Evolutionary conservation across 2,797 vertebrate species (phyloP).

Genomic region (Aplochiton taeniatus): DNA sequence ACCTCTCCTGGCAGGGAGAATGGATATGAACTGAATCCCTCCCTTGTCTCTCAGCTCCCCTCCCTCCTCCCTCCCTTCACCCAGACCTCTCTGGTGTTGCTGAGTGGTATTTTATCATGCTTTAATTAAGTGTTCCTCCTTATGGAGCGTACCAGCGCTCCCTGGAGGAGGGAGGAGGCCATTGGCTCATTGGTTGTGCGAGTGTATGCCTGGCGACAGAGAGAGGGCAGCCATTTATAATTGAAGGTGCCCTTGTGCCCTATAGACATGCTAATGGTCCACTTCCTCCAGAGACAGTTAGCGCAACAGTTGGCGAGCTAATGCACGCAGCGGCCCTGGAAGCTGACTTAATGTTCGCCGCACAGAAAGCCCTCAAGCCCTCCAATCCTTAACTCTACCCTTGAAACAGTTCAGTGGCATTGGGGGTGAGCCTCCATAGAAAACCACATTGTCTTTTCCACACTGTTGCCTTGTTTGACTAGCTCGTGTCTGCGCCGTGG

Average conservation of each 20-base stretch:
- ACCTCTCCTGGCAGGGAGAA: conserved; percentile 26
- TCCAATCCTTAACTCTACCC: conserved; percentile 4
- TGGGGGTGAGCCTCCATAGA: too few species aligned
- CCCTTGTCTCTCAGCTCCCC: conserved; percentile 19
- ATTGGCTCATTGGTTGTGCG: conserved; percentile 63
- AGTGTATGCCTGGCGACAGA: conserved; percentile 58
- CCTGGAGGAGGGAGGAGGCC: conserved; percentile 46
- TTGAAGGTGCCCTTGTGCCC: conserved; percentile 58
- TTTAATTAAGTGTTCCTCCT: conserved; percentile 75
- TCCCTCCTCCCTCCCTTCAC: conserved; percentile 19
- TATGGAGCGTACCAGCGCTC: conserved; percentile 70
- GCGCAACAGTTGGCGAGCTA: conserved; percentile 29
- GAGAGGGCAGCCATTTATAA: conserved; percentile 71
- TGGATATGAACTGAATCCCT: conserved; percentile 32
- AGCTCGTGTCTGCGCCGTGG: too few species aligned
- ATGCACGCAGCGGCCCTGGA: conserved; percentile 30
- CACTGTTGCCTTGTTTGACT: too few species aligned
- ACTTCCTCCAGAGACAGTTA: conserved; percentile 35
- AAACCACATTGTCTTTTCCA: too few species aligned
- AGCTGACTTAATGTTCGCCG: conserved; percentile 33
- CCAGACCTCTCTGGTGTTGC: conserved; percentile 57
- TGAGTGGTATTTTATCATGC: conserved; percentile 69
- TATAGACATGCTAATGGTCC: conserved; percentile 59
- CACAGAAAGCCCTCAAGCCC: conserved; percentile 9
- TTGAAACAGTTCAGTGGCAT: conserved; percentile 6